Base-by-base conservation (phyloP, 2,113 vertebrate genomes). In the Baryphthengus martii region DNA sequence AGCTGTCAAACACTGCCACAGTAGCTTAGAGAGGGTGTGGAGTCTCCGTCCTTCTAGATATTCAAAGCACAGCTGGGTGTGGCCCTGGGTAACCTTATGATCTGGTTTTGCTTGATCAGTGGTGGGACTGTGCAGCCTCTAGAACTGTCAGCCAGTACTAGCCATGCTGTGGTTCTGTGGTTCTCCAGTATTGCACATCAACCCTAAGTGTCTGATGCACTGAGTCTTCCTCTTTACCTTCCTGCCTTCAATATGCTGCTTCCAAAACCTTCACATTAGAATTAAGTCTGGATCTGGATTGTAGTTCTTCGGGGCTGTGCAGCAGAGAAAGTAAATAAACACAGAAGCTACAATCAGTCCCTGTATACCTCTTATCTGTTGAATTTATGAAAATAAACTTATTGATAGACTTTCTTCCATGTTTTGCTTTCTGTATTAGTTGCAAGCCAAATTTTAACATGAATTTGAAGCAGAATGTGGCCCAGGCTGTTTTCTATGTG, bases 171-270 rank as follows among this genome's bases (percentile, higher is more conserved):
- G 1, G 0, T 37, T 78, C 17, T 66, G 2, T 0, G 10, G 9
- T n/a, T 11, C 19, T 55, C 18, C 47, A 25, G 4, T 40, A 29
- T 49, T n/a, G n/a, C n/a, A 13, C 10, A 26, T 42, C 23, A 39
- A 3, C 3, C 9, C 1, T 17, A 50, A 9, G 3, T 25, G 13
- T 7, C 33, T 17, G 35, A 76, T 40, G 24, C 24, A 26, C 12
- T 10, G 1, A 3, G 5, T 44, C 1, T 0, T 37, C 19, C 47
- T 72, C 31, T 45, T 65, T 35, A 55, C 6, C 5, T n/a, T 63
- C 29, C 13, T 13, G 10, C 3, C 24, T 74, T 80, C 33, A 50
- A 29, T 6, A 24, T 20, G 15, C 4, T 83, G 3, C 17, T 45
- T 50, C 23, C 53, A 45, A 81, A 75, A 37, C 1, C 0, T 56